phyloP scores from a whole-genome alignment of 2,113 vertebrate species.

The Sinocyclocheilus rhinocerous region DNA sequence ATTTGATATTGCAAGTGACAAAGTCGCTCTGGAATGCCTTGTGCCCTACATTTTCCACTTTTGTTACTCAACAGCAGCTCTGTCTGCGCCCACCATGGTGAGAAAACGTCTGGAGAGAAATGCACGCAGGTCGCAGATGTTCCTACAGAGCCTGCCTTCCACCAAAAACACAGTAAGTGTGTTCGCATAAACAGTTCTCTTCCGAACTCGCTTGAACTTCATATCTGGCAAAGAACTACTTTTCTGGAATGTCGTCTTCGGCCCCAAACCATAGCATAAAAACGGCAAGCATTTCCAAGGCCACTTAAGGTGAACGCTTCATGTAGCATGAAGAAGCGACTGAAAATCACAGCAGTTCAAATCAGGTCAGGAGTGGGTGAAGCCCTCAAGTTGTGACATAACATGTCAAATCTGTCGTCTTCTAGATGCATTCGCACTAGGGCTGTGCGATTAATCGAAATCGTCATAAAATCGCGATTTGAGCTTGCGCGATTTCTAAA shows the following conservation, averaged over 20 bases:
- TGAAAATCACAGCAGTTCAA: background rate
- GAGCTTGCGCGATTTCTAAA: too few species aligned
- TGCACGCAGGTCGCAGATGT: background rate
- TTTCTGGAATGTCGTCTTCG: background rate
- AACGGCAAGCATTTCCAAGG: background rate
- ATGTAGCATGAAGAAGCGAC: background rate
- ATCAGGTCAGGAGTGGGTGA: background rate
- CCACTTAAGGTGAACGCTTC: background rate
- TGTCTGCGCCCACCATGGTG: background rate
- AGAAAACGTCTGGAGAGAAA: constrained; percentile 3
- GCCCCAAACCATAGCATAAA: background rate
- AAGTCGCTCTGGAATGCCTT: constrained; percentile 39
- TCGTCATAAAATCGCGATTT: too few species aligned
- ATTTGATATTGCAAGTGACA: background rate
- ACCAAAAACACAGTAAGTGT: background rate
- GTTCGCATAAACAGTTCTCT: background rate
- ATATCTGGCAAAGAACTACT: background rate
- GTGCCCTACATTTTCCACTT: constrained; percentile 39
- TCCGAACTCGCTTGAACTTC: background rate
- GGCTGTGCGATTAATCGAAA: too few species aligned
- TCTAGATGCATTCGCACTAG: background rate
- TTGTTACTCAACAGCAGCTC: background rate
- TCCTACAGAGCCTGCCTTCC: background rate
- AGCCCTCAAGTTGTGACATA: background rate
- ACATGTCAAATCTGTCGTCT: background rate